Base-by-base conservation (phyloP, 1,140 invertebrate species). In the Rhyzopertha dominica region DNA sequence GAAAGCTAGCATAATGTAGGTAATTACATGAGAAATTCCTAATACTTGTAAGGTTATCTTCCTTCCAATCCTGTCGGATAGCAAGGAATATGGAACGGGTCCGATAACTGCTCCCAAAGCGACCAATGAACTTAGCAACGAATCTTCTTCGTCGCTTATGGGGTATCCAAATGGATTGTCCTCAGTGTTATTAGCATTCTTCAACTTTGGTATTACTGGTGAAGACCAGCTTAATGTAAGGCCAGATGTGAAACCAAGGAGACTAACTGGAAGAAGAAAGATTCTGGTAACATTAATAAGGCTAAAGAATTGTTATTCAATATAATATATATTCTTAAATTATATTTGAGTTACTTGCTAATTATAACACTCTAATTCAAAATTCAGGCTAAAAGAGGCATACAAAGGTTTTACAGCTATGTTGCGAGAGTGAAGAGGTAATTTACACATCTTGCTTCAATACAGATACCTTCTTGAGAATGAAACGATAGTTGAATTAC, bases 81-180 rank as follows among this genome's bases (percentile, higher is more conserved):
- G 29, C 20, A 55, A 43, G 1, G 61, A 63, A 13, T 65, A 61
- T 4, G 23, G 37, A 10, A 71, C 63, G 17, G 67, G 63, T 2
- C 80, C 81, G 3, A 76, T 30, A 2, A 87, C 71, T 16, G 87
- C 85, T 12, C 88, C 89, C 12, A 92, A 58, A 1, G 85, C 77
- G 34, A 91, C 68, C 5, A 91, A 63, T 0, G 85, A 86, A 0
- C 82, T 85, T 43, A 92, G 83, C 87, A 86, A 92, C 0, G 87
- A 82, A 25, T 70, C 65, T 53, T 85, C 69, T 1, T 76, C 70
- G 0, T 43, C 12, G 0, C 66, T 71, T 3, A 77, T 52, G 7
- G 49, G 42, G 3, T 47, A 48, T 0, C 68, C 69, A n/a, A 59
- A 28, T 10, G 57, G 57, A 43, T 56, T 56, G 16, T 51, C 43